Evolutionary conservation across 2,797 vertebrate species (phyloP).

Genomic region (Semaprochilodus insignis): DNA sequence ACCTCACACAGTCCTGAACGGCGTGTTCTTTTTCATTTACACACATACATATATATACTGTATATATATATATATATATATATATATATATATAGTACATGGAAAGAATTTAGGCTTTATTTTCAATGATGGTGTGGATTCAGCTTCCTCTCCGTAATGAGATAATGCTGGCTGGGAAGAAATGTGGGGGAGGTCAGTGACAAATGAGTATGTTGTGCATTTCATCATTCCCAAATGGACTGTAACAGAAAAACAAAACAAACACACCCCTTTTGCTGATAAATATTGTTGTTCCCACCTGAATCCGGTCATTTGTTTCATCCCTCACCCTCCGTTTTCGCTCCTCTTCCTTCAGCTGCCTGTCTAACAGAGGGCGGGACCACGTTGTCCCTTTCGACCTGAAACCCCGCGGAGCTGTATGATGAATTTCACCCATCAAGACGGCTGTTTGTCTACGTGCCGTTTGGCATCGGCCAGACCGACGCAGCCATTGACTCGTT

Average conservation of each 20-base stretch:
- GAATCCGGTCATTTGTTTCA: slow-evolving; percentile 72
- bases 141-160: slow-evolving; percentile 47
- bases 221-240: slow-evolving; percentile 55
- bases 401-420: slow-evolving; percentile 66
- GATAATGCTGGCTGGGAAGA: slow-evolving; percentile 44
- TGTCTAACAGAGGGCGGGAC: slow-evolving; percentile 79
- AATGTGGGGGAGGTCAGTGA: slow-evolving; percentile 53
- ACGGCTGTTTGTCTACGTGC: slow-evolving; percentile 66
- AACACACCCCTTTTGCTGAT: slow-evolving; percentile 49
- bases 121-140: slow-evolving; percentile 46
- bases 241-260: slow-evolving; percentile 49
- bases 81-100: too few relatives aligned
- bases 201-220: slow-evolving; percentile 50
- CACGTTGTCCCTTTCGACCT: slow-evolving; percentile 71
- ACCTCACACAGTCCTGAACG: slow-evolving; percentile 9
- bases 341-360: slow-evolving; percentile 82
- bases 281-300: slow-evolving; percentile 63
- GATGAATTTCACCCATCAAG: slow-evolving; percentile 80
- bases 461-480: slow-evolving; percentile 62
- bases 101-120: slow-evolving; percentile 27
- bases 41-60: slow-evolving; percentile 1
- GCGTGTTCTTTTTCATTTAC: slow-evolving; percentile 31
- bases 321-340: slow-evolving; percentile 80
- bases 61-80: too few relatives aligned
- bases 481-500: slow-evolving; percentile 69